Conservation (phyloP, 1,140 invertebrate genomes). For the Onthophagus taurus region DNA sequence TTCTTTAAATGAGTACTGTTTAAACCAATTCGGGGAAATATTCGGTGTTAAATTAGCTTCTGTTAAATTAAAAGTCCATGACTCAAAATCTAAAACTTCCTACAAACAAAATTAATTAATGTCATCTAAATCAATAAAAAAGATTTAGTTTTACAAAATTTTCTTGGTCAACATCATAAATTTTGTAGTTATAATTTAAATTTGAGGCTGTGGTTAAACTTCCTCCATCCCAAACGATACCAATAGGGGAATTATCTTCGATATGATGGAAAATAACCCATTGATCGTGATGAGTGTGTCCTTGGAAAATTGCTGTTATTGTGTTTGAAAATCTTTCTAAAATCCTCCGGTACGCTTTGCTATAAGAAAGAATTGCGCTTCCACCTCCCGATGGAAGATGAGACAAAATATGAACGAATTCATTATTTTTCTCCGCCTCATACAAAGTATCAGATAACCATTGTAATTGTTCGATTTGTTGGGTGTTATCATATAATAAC, state of each 20-base stretch:
- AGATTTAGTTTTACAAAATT: constrained; percentile 46
- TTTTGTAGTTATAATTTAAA: constrained; percentile 73
- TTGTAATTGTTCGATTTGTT: constrained; percentile 57
- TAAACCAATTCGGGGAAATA: constrained; percentile 50
- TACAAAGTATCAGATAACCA: constrained; percentile 65
- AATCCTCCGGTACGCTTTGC: constrained; percentile 50
- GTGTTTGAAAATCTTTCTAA: constrained; percentile 46
- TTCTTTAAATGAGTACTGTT: constrained; percentile 58
- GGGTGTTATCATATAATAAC: constrained; percentile 47
- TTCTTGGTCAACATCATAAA: constrained; percentile 55
- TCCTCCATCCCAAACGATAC: constrained; percentile 68
- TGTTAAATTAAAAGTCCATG: constrained; percentile 69
- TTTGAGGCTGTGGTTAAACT: constrained; percentile 54
- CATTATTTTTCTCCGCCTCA: constrained; percentile 54
- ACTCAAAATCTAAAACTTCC: constrained; percentile 58
- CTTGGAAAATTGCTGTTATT: constrained; percentile 69
- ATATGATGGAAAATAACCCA: constrained; percentile 56
- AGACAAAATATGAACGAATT: constrained; percentile 71
- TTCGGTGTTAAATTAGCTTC: constrained; percentile 55
- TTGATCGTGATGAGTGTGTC: constrained; percentile 71
- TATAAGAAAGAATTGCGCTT: constrained; percentile 37
- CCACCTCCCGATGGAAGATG: constrained; percentile 68
- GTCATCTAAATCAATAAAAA: not conserved
- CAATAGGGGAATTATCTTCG: constrained; percentile 35
- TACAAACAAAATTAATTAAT: constrained; percentile 30